phyloP scores from a whole-genome alignment of 2,888 invertebrate species.

The Petrophora chlorosata region DNA sequence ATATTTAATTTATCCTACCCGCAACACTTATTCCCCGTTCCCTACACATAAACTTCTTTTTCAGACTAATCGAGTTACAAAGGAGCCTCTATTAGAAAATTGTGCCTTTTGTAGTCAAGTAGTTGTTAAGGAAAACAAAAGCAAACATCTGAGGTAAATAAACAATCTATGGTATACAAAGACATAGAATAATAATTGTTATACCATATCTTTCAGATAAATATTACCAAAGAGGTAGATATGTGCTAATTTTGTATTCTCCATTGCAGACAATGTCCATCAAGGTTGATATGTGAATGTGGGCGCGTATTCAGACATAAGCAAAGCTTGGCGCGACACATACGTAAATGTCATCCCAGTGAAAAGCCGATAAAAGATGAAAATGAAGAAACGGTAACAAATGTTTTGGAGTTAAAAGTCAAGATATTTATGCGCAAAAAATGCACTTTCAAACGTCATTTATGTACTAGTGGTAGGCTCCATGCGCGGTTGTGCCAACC shows the following conservation, averaged over 20 bases:
- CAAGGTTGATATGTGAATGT: slow-evolving; percentile 52
- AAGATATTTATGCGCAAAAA: too few relatives aligned
- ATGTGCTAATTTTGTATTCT: background rate
- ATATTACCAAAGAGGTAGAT: too few relatives aligned
- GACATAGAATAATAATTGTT: too few relatives aligned
- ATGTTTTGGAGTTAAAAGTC: too few relatives aligned
- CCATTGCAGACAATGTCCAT: slow-evolving; percentile 49
- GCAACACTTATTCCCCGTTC: too few relatives aligned
- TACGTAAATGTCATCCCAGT: slow-evolving; percentile 41
- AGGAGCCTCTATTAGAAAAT: slow-evolving; percentile 31
- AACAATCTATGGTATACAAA: too few relatives aligned
- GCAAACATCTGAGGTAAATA: slow-evolving; percentile 55
- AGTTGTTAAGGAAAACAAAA: slow-evolving; percentile 44
- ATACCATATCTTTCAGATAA: too few relatives aligned
- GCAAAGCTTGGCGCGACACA: slow-evolving; percentile 48
- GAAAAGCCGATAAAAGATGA: slow-evolving; percentile 4
- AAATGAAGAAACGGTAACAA: too few relatives aligned
- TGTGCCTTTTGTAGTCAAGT: slow-evolving; percentile 48
- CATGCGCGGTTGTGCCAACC: too few relatives aligned
- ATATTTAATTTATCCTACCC: too few relatives aligned
- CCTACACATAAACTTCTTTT: background rate
- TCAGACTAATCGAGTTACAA: slow-evolving; percentile 13
- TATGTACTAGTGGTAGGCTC: too few relatives aligned
- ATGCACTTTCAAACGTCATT: too few relatives aligned
- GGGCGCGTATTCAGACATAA: slow-evolving; percentile 49